Evolutionary conservation across 2,113 vertebrate genomes (phyloP).

Genomic region (Eretmochelys imbricata): DNA sequence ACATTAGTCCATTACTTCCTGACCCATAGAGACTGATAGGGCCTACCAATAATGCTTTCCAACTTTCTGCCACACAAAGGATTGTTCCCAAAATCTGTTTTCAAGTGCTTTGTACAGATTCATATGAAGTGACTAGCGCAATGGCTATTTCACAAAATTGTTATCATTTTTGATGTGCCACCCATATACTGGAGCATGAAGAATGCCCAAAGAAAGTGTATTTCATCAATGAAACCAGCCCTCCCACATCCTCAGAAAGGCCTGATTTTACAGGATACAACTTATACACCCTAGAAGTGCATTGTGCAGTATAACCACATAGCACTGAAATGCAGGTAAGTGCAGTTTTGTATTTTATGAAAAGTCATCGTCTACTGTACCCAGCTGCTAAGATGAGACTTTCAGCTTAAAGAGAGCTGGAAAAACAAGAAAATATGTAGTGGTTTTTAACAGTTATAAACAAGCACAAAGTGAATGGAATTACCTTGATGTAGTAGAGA

Average conservation of each 20-base stretch:
- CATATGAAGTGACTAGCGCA: rapidly evolving
- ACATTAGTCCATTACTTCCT: neutral
- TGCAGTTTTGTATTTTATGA: neutral
- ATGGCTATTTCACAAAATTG: neutral
- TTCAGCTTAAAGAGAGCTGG: neutral
- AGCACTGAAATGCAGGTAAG: neutral
- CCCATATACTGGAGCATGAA: neutral
- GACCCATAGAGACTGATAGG: neutral
- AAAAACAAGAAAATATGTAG: rapidly evolving
- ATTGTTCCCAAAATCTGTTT: rapidly evolving
- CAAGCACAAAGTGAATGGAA: neutral
- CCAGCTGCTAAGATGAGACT: rapidly evolving
- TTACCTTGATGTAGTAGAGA: neutral
- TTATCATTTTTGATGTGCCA: neutral
- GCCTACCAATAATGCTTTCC: neutral
- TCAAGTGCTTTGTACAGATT: neutral
- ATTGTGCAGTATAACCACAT: neutral
- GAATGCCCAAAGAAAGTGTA: neutral
- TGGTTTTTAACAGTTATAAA: rapidly evolving
- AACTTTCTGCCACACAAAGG: neutral
- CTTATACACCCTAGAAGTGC: neutral
- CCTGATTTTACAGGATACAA: rapidly evolving
- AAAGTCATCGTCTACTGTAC: neutral
- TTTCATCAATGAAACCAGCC: neutral
- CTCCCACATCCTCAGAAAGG: neutral